Base-by-base conservation (phyloP, 2,888 invertebrate species). In the Piscicola geometra region DNA sequence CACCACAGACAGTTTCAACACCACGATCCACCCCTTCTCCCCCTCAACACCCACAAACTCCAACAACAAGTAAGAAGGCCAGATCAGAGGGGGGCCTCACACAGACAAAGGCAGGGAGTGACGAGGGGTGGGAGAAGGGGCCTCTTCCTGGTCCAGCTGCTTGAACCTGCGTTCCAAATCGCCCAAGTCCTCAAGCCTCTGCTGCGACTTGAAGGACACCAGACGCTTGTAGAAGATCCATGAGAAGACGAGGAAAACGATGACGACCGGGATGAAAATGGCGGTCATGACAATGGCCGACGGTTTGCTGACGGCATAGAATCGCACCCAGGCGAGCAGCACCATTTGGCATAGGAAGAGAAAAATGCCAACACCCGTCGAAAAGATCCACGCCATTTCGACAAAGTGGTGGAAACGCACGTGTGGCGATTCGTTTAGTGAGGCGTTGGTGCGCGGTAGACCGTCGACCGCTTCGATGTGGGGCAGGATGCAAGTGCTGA, bases 341-440 rank as follows among this genome's bases (percentile, higher is more conserved):
- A 66, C 47, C 76, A 76, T 76, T 67, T 76, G 76, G 64, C 71
- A 56, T 18, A 76, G 76, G 35, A 76, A 76, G 30, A 76, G 67
- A 3, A 76, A 47, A 15, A 76, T 76, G 28, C 76, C 72, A 33
- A 71, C 30, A 30, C 76, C 76, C 25, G 76, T 76, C 2, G 76
- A 76, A 50, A 76, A 76, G 50, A 76, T 76, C 76, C 76, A 76
- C 36, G 76, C 71, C 18, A 76, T 50, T 32, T 76, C 76, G 47
- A 76, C 50, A 60, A 76, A 76, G 35, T 33, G 5, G 25, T 70
- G 76, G 18, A 76, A 41, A 33, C 76, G 33, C 0, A 66, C 50
- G 60, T 76, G 76, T 9, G 76, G 76, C 18, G 72, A 72, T n/a
- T 76, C 72, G 2, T 47, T 71, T 5, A 66, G 72, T 9, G 70